Percentiles rank a stretch among this genome's conserved stretches.
These are phyloP conservation scores for Polietes domitor DNA, from an alignment of 2,888 invertebrate species.

Conservation along the genomic window DNA sequence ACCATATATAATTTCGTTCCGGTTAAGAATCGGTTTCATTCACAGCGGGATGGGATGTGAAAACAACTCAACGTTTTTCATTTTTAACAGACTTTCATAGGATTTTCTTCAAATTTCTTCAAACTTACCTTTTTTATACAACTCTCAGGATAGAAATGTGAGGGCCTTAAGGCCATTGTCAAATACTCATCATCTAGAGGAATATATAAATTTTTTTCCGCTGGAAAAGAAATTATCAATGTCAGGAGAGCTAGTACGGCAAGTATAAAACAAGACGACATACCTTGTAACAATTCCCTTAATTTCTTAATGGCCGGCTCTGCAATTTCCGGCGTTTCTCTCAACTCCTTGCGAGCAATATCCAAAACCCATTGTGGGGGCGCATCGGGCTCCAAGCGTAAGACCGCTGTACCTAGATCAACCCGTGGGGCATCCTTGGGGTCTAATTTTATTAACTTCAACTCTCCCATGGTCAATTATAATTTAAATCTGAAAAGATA, in stretches of 20 bases:
- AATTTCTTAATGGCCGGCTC: conserved; percentile 84
- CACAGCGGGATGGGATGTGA: too few relatives aligned
- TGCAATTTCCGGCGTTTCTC: conserved; percentile 87
- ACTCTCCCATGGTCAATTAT: conserved; percentile 70
- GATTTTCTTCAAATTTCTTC: neutral
- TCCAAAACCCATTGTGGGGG: conserved; percentile 83
- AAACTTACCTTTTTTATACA: conserved; percentile 87
- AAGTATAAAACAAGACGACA: conserved; percentile 40
- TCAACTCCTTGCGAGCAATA: conserved; percentile 86
- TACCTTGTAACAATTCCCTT: conserved; percentile 82
- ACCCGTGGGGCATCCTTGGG: too few relatives aligned
- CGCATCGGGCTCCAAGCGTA: conserved; percentile 85
- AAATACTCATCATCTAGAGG: conserved; percentile 89
- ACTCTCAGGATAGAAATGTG: conserved; percentile 92
- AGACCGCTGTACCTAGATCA: conserved; percentile 83
- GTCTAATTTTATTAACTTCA: conserved; percentile 78
- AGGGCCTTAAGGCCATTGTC: conserved; percentile 90
- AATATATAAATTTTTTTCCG: conserved; percentile 83
- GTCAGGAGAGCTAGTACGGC: too few relatives aligned
- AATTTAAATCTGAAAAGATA: conserved; percentile 30
- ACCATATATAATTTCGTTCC: too few relatives aligned
- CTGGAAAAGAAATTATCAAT: conserved; percentile 80
- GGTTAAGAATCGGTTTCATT: too few relatives aligned
- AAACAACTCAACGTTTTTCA: too few relatives aligned
- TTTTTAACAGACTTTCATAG: too few relatives aligned